Evolutionary conservation across 2,888 invertebrate genomes (phyloP), one percentile per base, ranked within the genome.

Genomic region (Muscina levida): DNA sequence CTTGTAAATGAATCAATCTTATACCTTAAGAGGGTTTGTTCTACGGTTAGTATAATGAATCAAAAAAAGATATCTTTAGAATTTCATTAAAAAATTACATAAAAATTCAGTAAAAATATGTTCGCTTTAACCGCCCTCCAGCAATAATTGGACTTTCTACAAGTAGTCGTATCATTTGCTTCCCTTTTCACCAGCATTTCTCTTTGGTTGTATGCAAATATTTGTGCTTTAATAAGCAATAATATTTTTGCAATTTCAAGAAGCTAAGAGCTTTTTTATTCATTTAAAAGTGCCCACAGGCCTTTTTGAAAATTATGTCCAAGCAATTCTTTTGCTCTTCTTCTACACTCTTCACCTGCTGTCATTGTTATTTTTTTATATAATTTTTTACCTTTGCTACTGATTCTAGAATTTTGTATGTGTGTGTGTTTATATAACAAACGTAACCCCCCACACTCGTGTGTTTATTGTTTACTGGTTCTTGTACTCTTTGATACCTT

Each of bases 161-260:
- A n/a, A n/a, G n/a, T n/a, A n/a, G n/a, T 8, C 31, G 31, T 8
- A 31, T 31, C 31, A 31, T 31, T 8, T 31, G 31, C 8, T 31
- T 31, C 31, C 31, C 8, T 31, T 31, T 31, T 3, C 31, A 31
- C 31, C 2, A 57, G 1, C 37, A 37, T 57, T 57, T 26, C 5
- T 17, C 42, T 62, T 26, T 62, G 39, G 15, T 13, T 42, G 42
- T 42, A 62, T 13, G 37, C 19, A 62, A 19, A 62, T 22, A 62
- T 73, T 31, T 66, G 44, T 56, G 31, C 44, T 57, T 66, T 31
- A 66, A 57, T 57, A 70, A 75, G 70, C 70, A 75, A 68, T 53
- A 68, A 3, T 5, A 62, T 75, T 70, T 75, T 19, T 70, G 4
- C 56, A 48, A 74, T 68, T 68, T 48, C 73, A 48, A 37, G 59